Evolutionary conservation across 2,113 vertebrate species (phyloP).

Genomic region (Leucoraja erinaceus): DNA sequence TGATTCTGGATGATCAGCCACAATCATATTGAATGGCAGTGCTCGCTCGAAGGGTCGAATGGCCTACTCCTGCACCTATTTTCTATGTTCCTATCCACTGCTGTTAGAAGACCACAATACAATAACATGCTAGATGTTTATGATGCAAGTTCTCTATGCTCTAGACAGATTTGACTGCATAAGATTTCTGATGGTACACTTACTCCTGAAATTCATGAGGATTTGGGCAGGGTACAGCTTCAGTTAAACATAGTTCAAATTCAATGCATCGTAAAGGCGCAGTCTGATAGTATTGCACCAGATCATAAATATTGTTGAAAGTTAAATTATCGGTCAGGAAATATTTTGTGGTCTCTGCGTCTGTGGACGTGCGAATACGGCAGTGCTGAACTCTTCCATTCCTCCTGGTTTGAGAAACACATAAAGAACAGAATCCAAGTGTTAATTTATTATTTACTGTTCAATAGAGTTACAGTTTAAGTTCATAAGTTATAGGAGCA

Average conservation of each 20-base stretch:
- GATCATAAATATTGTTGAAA: conserved; percentile 73
- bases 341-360: conserved; percentile 63
- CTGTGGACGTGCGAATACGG: conserved; percentile 71
- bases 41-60: too few species aligned
- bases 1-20: too few species aligned
- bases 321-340: conserved; percentile 82
- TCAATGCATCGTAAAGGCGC: conserved; percentile 79
- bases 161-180: background rate
- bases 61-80: too few species aligned
- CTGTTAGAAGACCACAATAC: background rate
- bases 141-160: background rate
- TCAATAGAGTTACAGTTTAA: background rate
- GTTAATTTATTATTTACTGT: background rate
- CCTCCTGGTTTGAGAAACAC: conserved; percentile 59
- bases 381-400: conserved; percentile 87
- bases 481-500: too few species aligned
- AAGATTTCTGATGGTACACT: conserved; percentile 43
- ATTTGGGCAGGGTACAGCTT: conserved; percentile 74
- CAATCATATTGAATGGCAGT: too few species aligned
- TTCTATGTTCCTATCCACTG: background rate
- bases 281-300: conserved; percentile 86
- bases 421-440: background rate
- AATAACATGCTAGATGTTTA: background rate
- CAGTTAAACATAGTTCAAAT: conserved; percentile 83
- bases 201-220: conserved; percentile 76